Evolutionary conservation across 2,797 vertebrate species (phyloP), one percentile per base, ranked within the genome.

Genomic region (Ambastaia sidthimunki): DNA sequence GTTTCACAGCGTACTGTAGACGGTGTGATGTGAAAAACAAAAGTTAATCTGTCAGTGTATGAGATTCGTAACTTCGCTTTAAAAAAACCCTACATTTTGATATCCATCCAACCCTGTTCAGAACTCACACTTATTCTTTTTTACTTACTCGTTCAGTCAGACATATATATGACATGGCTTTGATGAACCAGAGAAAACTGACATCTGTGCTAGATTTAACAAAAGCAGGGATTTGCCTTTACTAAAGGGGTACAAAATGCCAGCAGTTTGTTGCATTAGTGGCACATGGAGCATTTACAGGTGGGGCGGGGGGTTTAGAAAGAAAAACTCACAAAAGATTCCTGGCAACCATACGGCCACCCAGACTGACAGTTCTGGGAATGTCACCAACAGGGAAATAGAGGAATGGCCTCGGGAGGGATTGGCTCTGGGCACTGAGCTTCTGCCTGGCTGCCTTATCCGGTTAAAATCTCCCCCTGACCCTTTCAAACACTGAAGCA

Each of bases 371-470:
- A 69, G 25, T 69, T 59, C 21, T 48, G 7, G 12, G 37, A 59
- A 77, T 47, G 41, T 34, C 28, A 78, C 79, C 67, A 48, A 76
- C 62, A 59, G 55, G 41, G 57, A 28, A 19, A 84, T 25, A 3
- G 44, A 74, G 69, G 81, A 68, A 76, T 66, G 77, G 80, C 77
- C 77, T 83, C 54, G 23, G 37, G 28, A 74, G 80, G 80, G 19
- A 63, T 52, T 73, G 80, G 50, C 68, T 82, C 72, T 65, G 19
- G 68, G 15, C 28, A 52, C 21, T 21, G 2, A 47, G 28, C n/a
- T 55, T 23, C 41, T 84, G 79, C 80, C 84, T 50, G 67, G 82
- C 16, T 73, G 52, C 48, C 62, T 25, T n/a, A 16, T 1, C 71
- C 18, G 77, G 76, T n/a, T 79, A 65, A 74, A 71, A 78, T 74